phyloP scores from a whole-genome alignment of 2,888 invertebrate genomes.

The Autographa gamma region DNA sequence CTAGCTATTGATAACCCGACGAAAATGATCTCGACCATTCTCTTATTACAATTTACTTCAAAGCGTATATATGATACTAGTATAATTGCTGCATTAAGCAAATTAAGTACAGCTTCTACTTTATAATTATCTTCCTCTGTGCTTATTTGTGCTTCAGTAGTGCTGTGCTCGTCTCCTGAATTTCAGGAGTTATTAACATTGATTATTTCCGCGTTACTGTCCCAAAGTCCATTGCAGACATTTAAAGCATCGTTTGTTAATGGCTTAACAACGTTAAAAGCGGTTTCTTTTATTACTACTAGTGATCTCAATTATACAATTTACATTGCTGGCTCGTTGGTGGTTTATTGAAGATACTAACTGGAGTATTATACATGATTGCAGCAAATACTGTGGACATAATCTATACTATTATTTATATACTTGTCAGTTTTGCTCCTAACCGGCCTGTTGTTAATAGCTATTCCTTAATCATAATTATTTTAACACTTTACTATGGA shows the following conservation, averaged over 20 bases:
- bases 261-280: slow-evolving; percentile 65
- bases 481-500: too few relatives aligned
- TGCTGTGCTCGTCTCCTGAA: slow-evolving; percentile 37
- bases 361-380: too few relatives aligned
- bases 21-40: not conserved
- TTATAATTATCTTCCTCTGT: slow-evolving; percentile 27
- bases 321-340: not conserved
- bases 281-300: slow-evolving; percentile 27
- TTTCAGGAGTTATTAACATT: slow-evolving; percentile 26
- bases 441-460: not conserved
- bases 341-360: not conserved
- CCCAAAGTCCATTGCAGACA: slow-evolving; percentile 67
- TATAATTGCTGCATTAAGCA: slow-evolving; percentile 20
- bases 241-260: slow-evolving; percentile 64
- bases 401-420: too few relatives aligned
- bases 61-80: not conserved
- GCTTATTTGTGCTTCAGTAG: slow-evolving; percentile 47
- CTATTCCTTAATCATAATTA: not conserved
- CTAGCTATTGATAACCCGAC: not conserved
- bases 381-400: too few relatives aligned
- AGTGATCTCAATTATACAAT: slow-evolving; percentile 25
- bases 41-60: not conserved
- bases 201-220: slow-evolving; percentile 71
- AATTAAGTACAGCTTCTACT: slow-evolving; percentile 35
- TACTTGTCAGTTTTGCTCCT: too few relatives aligned